These are phyloP conservation scores for Pandemis heparana DNA, from an alignment of 2,888 invertebrate species.

Conservation along the genomic window DNA sequence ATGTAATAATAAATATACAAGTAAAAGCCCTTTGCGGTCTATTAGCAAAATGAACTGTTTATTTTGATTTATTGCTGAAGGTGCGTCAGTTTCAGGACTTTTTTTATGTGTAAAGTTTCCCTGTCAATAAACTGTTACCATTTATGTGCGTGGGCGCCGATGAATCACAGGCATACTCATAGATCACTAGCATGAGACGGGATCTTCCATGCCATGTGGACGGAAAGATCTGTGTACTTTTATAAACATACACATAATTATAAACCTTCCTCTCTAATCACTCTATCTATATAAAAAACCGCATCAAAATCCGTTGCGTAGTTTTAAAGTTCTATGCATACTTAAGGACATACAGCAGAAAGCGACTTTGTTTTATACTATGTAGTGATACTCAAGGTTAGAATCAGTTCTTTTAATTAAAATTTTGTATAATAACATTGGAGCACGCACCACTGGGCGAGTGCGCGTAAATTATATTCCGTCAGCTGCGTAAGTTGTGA, in stretches of 20 bases:
- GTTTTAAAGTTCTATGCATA: too few species aligned
- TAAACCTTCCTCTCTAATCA: too few species aligned
- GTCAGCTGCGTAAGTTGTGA: constrained; percentile 67
- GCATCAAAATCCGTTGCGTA: too few species aligned
- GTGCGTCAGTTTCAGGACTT: not conserved
- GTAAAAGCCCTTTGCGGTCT: too few species aligned
- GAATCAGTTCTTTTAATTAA: not conserved
- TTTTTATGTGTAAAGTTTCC: not conserved
- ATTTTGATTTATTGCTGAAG: not conserved
- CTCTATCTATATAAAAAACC: too few species aligned
- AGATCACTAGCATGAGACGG: not conserved
- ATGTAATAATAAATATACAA: too few species aligned
- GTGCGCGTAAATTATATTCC: constrained; percentile 65
- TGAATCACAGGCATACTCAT: constrained; percentile 22
- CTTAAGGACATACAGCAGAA: too few species aligned
- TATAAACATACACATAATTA: too few species aligned
- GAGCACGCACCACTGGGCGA: constrained; percentile 42
- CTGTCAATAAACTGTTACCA: constrained; percentile 12
- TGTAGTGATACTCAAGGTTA: not conserved
- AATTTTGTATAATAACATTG: constrained; percentile 17
- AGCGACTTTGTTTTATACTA: too few species aligned
- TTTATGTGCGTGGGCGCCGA: constrained; percentile 10
- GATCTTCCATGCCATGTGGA: constrained; percentile 3
- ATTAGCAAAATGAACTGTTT: too few species aligned
- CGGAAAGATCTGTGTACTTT: not conserved